phyloP scores from a whole-genome alignment of 2,888 invertebrate species.

The Drosophila sordidapex region DNA sequence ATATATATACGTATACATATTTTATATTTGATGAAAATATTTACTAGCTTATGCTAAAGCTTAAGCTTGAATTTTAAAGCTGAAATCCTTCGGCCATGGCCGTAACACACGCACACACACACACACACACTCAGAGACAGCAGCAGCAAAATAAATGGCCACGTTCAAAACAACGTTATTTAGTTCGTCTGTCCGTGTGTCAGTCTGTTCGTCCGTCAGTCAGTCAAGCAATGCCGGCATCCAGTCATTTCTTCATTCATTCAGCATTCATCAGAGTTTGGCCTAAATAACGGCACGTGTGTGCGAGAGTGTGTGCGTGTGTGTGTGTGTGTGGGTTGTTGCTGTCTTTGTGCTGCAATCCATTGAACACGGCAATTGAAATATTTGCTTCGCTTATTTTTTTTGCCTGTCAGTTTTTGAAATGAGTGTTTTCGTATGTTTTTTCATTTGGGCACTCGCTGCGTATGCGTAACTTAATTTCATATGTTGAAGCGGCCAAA shows the following conservation, averaged over 20 bases:
- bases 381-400: constrained; percentile 30
- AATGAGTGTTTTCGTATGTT: constrained; percentile 16
- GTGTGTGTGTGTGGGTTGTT: constrained; percentile 15
- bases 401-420: constrained; percentile 35
- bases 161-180: constrained; percentile 14
- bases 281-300: constrained; percentile 53
- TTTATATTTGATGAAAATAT: not conserved
- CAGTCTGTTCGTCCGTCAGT: constrained; percentile 21
- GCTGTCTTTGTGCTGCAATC: constrained; percentile 48
- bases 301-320: not conserved
- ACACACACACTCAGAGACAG: not conserved
- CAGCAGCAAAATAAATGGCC: constrained; percentile 39
- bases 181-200: constrained; percentile 20
- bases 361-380: constrained; percentile 69
- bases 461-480: constrained; percentile 60
- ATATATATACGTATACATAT: not conserved
- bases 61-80: constrained; percentile 50
- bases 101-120: constrained; percentile 25
- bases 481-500: constrained; percentile 31
- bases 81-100: constrained; percentile 44
- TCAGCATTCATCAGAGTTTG: constrained; percentile 53
- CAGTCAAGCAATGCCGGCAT: constrained; percentile 45
- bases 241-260: constrained; percentile 63
- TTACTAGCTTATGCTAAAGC: not conserved
- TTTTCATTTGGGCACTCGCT: constrained; percentile 4